Conservation (phyloP, 2,113 vertebrate genomes). For the Melanostigma gelatinosum region DNA sequence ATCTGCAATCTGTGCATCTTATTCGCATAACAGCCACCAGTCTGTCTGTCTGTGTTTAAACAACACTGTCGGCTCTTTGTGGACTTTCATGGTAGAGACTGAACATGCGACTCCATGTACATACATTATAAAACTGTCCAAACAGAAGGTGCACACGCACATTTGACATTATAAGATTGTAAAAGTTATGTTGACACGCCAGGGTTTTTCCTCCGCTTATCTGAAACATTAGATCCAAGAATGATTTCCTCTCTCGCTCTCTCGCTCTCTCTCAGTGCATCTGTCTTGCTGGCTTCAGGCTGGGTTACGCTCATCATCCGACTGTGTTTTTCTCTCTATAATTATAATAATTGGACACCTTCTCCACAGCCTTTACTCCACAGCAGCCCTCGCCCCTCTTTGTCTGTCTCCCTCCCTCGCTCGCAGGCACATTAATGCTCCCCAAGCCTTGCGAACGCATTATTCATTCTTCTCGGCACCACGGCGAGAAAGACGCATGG, state of each 20-base stretch:
- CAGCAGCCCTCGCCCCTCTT: slow-evolving; percentile 14
- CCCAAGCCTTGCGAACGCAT: slow-evolving; percentile 25
- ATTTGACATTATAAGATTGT: slow-evolving; percentile 17
- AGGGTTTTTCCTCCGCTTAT: slow-evolving; percentile 20
- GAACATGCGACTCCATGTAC: not conserved
- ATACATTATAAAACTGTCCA: slow-evolving; percentile 19
- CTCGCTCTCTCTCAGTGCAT: not conserved
- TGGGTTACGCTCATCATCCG: slow-evolving; percentile 43
- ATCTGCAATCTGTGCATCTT: not conserved
- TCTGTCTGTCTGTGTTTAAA: slow-evolving; percentile 14
- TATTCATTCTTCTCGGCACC: slow-evolving; percentile 18
- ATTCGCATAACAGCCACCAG: not conserved
- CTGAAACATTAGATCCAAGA: slow-evolving; percentile 23
- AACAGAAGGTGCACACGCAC: slow-evolving; percentile 19
- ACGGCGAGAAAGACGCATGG: slow-evolving; percentile 1
- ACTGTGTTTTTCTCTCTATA: slow-evolving; percentile 47
- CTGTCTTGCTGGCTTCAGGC: slow-evolving; percentile 39
- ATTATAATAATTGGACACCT: slow-evolving; percentile 78
- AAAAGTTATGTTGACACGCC: slow-evolving; percentile 20
- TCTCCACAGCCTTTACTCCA: slow-evolving; percentile 40
- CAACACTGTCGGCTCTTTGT: not conserved
- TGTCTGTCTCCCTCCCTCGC: slow-evolving; percentile 2
- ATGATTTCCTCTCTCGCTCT: slow-evolving; percentile 22
- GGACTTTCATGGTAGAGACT: slow-evolving; percentile 22
- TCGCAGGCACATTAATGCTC: slow-evolving; percentile 12